Conservation (phyloP, 2,797 vertebrate species). For the Martes flavigula region DNA sequence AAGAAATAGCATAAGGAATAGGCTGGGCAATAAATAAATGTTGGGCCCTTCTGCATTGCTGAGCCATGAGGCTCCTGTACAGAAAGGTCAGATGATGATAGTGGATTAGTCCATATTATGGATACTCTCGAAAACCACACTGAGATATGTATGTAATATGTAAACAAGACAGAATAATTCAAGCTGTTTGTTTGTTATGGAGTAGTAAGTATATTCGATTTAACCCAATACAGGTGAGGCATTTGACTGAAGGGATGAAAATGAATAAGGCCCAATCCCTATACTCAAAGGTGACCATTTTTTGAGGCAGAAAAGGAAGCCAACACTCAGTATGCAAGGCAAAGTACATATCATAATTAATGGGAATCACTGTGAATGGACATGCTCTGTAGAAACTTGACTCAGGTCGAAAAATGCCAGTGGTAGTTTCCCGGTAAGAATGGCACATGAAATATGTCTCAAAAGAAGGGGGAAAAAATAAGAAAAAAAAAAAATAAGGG, state of each 20-base stretch:
- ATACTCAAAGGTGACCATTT: neutral
- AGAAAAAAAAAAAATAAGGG: neutral
- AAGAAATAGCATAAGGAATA: neutral
- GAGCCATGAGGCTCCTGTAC: neutral
- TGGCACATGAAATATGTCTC: neutral
- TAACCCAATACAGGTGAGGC: neutral
- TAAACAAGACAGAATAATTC: neutral
- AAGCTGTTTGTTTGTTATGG: neutral
- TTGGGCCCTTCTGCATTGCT: neutral
- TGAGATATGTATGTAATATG: neutral
- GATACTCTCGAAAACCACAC: neutral
- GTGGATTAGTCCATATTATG: neutral
- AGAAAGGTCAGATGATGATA: neutral
- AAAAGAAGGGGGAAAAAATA: neutral
- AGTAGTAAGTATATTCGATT: neutral
- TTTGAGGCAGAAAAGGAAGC: neutral
- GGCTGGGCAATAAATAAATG: neutral
- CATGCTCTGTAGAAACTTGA: neutral
- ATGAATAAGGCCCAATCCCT: neutral
- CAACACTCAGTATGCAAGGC: neutral
- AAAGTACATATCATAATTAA: neutral
- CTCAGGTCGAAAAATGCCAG: neutral
- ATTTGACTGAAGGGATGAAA: neutral
- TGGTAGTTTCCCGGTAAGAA: neutral
- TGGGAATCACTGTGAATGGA: neutral